Percentiles rank a stretch among this genome's conserved stretches.
phyloP scores from a whole-genome alignment of 2,113 vertebrate species.

The Pangasianodon hypophthalmus region DNA sequence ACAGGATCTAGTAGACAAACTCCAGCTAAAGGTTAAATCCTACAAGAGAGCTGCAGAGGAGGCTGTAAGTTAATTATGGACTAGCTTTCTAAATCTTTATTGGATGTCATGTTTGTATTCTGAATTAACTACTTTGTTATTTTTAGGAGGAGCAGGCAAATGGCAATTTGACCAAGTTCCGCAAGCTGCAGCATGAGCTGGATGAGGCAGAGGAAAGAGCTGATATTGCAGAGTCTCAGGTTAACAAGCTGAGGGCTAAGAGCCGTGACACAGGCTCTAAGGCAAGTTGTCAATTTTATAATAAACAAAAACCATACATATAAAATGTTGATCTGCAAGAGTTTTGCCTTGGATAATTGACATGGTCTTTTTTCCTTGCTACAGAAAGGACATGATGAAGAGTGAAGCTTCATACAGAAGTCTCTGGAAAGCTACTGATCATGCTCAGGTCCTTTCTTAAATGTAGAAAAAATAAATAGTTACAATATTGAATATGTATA shows the following conservation, averaged over 20 bases:
- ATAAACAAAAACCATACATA: neutral
- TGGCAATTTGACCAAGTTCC: constrained; percentile 64
- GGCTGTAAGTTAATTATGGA: constrained; percentile 60
- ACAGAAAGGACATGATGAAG: constrained; percentile 71
- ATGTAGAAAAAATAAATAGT: constrained; percentile 39
- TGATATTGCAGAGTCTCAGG: constrained; percentile 73
- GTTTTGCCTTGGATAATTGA: neutral
- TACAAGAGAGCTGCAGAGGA: constrained; percentile 81
- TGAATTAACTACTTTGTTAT: neutral
- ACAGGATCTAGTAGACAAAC: constrained; percentile 82
- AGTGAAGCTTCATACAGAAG: constrained; percentile 54
- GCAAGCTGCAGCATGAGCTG: constrained; percentile 71
- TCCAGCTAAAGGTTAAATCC: constrained; percentile 80
- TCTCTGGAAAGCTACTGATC: neutral
- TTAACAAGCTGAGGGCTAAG: constrained; percentile 74
- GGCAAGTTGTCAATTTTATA: constrained; percentile 47
- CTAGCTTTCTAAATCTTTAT: neutral
- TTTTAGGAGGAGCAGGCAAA: constrained; percentile 71
- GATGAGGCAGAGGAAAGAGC: constrained; percentile 73
- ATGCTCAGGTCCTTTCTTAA: constrained; percentile 15
- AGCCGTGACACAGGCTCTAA: constrained; percentile 67
- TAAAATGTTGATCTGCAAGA: neutral
- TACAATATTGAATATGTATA: neutral
- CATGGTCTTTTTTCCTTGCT: constrained; percentile 25
- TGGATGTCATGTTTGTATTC: neutral